These are phyloP conservation scores for Aradophagus sp. DNA, from an alignment of 1,140 invertebrate genomes.

Conservation along the genomic window DNA sequence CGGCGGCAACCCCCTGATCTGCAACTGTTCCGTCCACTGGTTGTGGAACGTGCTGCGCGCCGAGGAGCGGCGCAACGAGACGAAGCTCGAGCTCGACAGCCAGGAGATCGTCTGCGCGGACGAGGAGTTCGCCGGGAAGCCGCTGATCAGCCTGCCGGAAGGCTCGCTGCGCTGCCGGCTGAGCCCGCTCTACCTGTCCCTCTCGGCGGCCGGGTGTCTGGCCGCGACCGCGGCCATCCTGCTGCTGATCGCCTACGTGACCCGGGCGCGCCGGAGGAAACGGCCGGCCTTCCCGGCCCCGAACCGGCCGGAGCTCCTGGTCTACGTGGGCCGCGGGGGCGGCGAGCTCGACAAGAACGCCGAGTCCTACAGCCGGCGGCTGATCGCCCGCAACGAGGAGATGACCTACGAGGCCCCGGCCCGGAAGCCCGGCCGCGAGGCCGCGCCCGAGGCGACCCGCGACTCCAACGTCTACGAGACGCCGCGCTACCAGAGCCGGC, in stretches of 20 bases:
- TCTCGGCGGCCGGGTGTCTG: slow-evolving; percentile 65
- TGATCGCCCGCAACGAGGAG: slow-evolving; percentile 66
- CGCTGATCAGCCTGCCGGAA: slow-evolving; percentile 64
- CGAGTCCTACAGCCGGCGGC: slow-evolving; percentile 65
- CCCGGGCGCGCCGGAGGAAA: slow-evolving; percentile 65
- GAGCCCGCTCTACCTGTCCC: slow-evolving; percentile 65
- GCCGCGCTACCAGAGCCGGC: slow-evolving; percentile 59
- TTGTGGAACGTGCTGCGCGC: slow-evolving; percentile 83
- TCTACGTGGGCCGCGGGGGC: slow-evolving; percentile 67
- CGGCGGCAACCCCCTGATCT: slow-evolving; percentile 87
- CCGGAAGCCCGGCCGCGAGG: slow-evolving; percentile 53
- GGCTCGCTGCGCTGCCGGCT: slow-evolving; percentile 67
- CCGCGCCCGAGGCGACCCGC: slow-evolving; percentile 36
- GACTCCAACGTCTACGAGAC: slow-evolving; percentile 69
- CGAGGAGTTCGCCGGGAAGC: slow-evolving; percentile 67
- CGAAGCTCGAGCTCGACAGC: slow-evolving; percentile 65
- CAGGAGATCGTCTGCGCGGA: slow-evolving; percentile 69
- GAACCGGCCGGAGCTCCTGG: slow-evolving; percentile 69
- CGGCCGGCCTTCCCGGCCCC: slow-evolving; percentile 64
- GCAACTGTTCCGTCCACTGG: slow-evolving; percentile 91
- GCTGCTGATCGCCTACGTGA: slow-evolving; percentile 64
- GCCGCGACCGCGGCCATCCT: slow-evolving; percentile 65
- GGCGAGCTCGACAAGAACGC: slow-evolving; percentile 66
- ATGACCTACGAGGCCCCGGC: slow-evolving; percentile 64
- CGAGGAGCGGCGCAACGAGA: slow-evolving; percentile 66